Conservation (phyloP, 2,113 vertebrate genomes). For the Carettochelys insculpta region DNA sequence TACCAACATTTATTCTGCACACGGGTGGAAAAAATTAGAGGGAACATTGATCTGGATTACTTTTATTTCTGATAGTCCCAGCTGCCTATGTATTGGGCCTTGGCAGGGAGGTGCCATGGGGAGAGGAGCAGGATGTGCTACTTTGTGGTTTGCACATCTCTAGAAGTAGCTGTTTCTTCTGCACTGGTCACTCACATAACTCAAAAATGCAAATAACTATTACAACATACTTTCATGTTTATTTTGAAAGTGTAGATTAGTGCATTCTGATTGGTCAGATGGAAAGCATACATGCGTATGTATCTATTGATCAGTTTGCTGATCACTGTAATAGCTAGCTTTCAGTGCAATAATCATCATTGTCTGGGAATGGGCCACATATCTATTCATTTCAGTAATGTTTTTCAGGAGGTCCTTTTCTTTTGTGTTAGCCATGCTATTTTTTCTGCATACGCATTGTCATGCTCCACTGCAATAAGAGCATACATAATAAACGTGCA, state of each 20-base stretch:
- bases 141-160: neutral
- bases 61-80: neutral
- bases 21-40: no score
- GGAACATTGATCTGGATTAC: no score
- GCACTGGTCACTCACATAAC: neutral
- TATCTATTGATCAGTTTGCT: neutral
- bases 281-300: neutral
- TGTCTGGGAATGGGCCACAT: constrained; percentile 7
- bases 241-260: neutral
- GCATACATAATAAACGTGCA: neutral
- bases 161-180: neutral
- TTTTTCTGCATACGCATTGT: constrained; percentile 29
- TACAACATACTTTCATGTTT: neutral
- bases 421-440: neutral
- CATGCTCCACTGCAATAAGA: neutral
- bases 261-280: constrained; percentile 39
- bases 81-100: neutral
- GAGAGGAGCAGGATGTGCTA: neutral
- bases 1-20: no score
- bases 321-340: neutral
- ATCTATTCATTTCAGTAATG: neutral
- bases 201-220: neutral
- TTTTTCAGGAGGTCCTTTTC: constrained; percentile 2
- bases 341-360: neutral
- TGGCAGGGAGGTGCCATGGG: neutral